Evolutionary conservation across 2,113 vertebrate genomes (phyloP).

Genomic region (Protobothrops mucrosquamatus): DNA sequence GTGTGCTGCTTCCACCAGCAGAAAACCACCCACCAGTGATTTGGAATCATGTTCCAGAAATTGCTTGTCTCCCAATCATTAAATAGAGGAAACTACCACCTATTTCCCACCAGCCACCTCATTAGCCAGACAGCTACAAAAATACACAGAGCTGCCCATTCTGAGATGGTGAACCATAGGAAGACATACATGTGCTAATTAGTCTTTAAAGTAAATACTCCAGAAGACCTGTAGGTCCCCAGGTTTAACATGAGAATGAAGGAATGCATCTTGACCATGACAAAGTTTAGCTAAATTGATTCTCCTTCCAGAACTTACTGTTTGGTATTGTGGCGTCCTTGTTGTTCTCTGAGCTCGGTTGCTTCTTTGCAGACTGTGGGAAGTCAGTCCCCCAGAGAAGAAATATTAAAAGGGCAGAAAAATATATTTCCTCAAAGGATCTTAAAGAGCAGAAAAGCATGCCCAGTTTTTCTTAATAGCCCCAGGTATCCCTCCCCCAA

Average conservation of each 20-base stretch:
- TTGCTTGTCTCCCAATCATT: neutral
- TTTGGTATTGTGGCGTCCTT: neutral
- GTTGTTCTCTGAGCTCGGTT: neutral
- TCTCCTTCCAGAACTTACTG: neutral
- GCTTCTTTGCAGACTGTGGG: neutral
- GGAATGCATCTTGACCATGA: neutral
- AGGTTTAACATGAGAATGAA: neutral
- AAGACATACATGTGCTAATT: neutral
- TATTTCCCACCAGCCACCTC: neutral
- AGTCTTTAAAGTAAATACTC: neutral
- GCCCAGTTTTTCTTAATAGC: too few species aligned
- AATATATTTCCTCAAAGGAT: too few species aligned
- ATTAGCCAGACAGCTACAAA: neutral
- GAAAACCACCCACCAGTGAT: neutral
- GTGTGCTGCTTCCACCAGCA: neutral
- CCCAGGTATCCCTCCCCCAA: too few species aligned
- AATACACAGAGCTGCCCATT: neutral
- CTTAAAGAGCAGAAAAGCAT: too few species aligned
- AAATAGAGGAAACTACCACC: neutral
- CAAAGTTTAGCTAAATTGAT: neutral
- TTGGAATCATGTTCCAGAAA: neutral
- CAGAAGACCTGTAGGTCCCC: neutral
- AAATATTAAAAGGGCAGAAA: too few species aligned
- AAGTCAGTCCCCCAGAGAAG: too few species aligned
- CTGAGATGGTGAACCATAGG: neutral